Conservation (phyloP, 1,140 invertebrate genomes). For the Antheraea pernyi region DNA sequence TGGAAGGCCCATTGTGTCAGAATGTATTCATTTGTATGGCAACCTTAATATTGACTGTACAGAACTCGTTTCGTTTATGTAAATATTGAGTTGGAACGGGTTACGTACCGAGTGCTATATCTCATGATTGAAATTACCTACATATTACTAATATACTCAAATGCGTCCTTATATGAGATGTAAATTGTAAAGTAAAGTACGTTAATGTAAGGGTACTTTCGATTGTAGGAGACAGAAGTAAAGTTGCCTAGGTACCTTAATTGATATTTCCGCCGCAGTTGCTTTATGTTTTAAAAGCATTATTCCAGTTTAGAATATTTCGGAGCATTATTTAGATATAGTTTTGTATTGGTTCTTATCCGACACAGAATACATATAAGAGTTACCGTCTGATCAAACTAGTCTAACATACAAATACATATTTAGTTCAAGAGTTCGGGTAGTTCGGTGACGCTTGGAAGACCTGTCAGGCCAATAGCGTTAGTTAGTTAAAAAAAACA, state of each 20-base stretch:
- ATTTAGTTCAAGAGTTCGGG: no score
- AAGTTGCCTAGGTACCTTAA: not conserved
- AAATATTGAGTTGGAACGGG: slow-evolving; percentile 45
- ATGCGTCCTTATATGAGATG: not conserved
- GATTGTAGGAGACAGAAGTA: slow-evolving; percentile 6
- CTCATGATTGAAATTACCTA: slow-evolving; percentile 40
- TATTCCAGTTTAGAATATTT: no score
- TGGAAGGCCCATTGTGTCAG: slow-evolving; percentile 72
- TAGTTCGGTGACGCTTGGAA: no score
- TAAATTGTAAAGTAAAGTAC: not conserved
- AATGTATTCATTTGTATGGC: slow-evolving; percentile 77
- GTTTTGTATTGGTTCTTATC: no score
- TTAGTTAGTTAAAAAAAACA: no score
- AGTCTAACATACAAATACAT: no score
- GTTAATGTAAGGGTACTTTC: slow-evolving; percentile 5
- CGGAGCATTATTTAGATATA: no score
- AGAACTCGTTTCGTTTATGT: slow-evolving; percentile 64
- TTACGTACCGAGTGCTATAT: slow-evolving; percentile 30
- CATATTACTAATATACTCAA: slow-evolving; percentile 9
- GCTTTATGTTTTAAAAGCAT: slow-evolving; percentile 1
- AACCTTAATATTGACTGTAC: slow-evolving; percentile 67
- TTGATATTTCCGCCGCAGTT: not conserved
- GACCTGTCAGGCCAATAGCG: no score
- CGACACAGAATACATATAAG: no score
- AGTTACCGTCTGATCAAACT: no score